These are phyloP conservation scores for Amiota minor DNA, from an alignment of 2,888 invertebrate genomes.

Conservation along the genomic window DNA sequence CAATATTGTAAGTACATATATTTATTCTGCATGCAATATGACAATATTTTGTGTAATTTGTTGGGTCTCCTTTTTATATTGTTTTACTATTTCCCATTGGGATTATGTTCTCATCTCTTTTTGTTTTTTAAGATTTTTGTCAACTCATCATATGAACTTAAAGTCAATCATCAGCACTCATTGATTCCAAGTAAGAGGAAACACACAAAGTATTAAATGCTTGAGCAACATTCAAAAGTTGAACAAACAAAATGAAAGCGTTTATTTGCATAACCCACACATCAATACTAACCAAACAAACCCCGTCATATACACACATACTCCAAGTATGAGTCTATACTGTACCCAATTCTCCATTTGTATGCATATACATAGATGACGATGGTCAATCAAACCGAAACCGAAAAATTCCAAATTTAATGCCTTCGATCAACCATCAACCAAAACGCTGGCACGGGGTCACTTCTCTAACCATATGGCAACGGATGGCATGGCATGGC, in stretches of 20 bases:
- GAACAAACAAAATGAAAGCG: constrained; percentile 1
- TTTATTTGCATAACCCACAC: constrained; percentile 8
- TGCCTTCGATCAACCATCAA: not conserved
- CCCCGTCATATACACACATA: not conserved
- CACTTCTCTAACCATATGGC: no score
- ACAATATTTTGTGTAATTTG: no score
- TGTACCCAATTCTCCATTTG: not conserved
- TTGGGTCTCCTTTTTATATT: no score
- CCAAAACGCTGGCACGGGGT: no score
- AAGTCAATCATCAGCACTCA: not conserved
- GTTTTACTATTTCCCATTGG: no score
- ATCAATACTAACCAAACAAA: not conserved
- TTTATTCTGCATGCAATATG: no score
- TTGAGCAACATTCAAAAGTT: not conserved
- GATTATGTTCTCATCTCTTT: no score
- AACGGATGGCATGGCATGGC: not conserved
- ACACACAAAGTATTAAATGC: not conserved
- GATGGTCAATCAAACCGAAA: constrained; percentile 21
- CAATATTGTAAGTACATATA: no score
- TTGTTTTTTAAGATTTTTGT: not conserved
- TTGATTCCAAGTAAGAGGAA: not conserved
- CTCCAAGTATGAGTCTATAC: not conserved
- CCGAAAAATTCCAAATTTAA: constrained; percentile 11
- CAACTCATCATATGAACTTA: not conserved
- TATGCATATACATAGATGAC: not conserved